A percentile compares a stretch with the other conserved stretches of the same genome.
Conservation (phyloP, 2,797 vertebrate genomes). For the Chromobotia macracanthus region DNA sequence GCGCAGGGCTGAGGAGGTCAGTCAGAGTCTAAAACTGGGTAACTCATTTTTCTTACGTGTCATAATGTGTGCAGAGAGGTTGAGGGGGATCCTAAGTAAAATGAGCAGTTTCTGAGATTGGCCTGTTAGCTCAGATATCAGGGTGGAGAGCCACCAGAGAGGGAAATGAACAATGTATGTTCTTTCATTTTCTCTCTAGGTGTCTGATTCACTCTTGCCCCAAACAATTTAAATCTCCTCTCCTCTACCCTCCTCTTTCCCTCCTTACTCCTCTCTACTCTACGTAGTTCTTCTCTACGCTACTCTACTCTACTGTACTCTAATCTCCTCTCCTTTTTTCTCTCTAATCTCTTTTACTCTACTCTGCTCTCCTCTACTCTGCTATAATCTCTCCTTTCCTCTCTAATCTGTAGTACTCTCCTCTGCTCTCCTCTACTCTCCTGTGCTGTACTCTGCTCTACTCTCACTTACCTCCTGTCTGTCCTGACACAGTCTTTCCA, state of each 20-base stretch:
- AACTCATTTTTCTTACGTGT: slow-evolving; percentile 78
- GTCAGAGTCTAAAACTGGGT: slow-evolving; percentile 66
- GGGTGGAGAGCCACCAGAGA: slow-evolving; percentile 22
- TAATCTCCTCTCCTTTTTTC: too few relatives aligned
- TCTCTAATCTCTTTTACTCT: too few relatives aligned
- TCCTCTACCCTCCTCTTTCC: too few relatives aligned
- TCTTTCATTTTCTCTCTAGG: slow-evolving; percentile 15
- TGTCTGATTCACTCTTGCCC: slow-evolving; percentile 10
- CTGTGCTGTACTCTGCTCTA: neutral
- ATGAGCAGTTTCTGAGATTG: slow-evolving; percentile 65
- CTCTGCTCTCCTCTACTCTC: neutral
- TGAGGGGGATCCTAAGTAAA: slow-evolving; percentile 64
- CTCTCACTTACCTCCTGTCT: neutral
- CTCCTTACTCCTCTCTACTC: too few relatives aligned
- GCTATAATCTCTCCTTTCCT: too few relatives aligned
- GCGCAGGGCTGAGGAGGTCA: slow-evolving; percentile 69
- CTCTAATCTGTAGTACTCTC: too few relatives aligned
- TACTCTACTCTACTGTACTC: too few relatives aligned
- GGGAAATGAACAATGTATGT: slow-evolving; percentile 33
- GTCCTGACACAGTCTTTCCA: neutral
- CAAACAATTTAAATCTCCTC: neutral
- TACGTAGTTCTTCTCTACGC: too few relatives aligned
- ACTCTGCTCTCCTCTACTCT: too few relatives aligned
- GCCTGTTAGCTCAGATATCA: slow-evolving; percentile 39
- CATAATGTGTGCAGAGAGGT: slow-evolving; percentile 71